Evolutionary conservation across 2,888 invertebrate species (phyloP).

Genomic region (Nezara viridula): DNA sequence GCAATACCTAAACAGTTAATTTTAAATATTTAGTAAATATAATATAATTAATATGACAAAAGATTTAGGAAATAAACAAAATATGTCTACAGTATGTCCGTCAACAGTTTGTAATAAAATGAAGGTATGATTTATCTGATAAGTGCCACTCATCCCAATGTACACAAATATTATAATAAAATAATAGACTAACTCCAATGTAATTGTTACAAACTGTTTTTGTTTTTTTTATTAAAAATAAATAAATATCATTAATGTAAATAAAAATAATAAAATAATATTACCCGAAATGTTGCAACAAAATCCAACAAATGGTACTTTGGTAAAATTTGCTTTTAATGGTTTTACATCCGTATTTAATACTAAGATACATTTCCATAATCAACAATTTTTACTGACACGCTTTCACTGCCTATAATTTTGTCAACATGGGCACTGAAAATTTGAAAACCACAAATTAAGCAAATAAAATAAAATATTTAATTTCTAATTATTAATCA

Average conservation of each 20-base stretch:
- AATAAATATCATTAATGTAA: not conserved
- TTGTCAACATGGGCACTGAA: slow-evolving; percentile 47
- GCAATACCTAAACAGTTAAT: slow-evolving; percentile 11
- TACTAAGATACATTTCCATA: slow-evolving; percentile 28
- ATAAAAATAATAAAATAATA: not conserved
- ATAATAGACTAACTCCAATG: too few relatives aligned
- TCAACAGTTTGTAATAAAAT: too few relatives aligned
- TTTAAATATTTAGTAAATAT: too few relatives aligned
- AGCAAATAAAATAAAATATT: too few relatives aligned
- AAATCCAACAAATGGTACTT: slow-evolving; percentile 41
- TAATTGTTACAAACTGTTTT: too few relatives aligned
- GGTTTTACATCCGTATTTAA: slow-evolving; percentile 11
- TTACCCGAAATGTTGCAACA: slow-evolving; percentile 45
- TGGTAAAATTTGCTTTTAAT: slow-evolving; percentile 6
- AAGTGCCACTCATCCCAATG: too few relatives aligned
- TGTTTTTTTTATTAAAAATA: not conserved
- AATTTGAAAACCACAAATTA: not conserved
- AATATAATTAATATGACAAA: not conserved
- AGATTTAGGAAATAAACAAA: too few relatives aligned
- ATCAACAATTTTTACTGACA: slow-evolving; percentile 43
- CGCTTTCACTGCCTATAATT: slow-evolving; percentile 19
- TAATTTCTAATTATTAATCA: too few relatives aligned
- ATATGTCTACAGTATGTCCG: too few relatives aligned
- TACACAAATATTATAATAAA: too few relatives aligned
- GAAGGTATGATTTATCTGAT: not conserved